Conservation (phyloP, 2,888 invertebrate genomes). For the Drosophila mulleri region DNA sequence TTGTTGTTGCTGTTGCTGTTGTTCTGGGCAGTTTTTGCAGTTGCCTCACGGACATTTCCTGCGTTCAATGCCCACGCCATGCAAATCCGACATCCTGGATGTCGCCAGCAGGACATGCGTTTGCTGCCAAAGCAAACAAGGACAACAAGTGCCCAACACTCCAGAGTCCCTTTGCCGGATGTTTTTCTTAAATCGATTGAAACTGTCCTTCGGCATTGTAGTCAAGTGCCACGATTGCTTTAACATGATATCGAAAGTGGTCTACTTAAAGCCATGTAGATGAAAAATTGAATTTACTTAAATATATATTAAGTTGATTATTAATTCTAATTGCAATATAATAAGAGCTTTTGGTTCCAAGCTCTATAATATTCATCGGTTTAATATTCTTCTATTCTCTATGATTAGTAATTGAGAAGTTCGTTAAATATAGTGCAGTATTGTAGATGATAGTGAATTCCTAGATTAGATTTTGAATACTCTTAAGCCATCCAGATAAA, state of each 20-base stretch:
- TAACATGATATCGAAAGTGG: not conserved
- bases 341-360: too few species aligned
- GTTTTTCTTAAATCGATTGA: slow-evolving; percentile 54
- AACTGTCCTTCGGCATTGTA: slow-evolving; percentile 2
- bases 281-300: not conserved
- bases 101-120: slow-evolving; percentile 58
- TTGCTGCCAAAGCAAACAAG: slow-evolving; percentile 33
- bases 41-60: slow-evolving; percentile 67
- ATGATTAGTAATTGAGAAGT: too few species aligned
- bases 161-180: slow-evolving; percentile 47
- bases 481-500: not conserved
- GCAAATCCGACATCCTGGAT: slow-evolving; percentile 66
- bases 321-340: too few species aligned
- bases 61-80: slow-evolving; percentile 58
- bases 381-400: too few species aligned
- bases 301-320: not conserved
- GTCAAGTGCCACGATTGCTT: slow-evolving; percentile 31
- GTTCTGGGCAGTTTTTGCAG: slow-evolving; percentile 32
- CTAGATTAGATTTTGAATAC: not conserved
- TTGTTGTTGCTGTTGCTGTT: not conserved
- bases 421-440: too few species aligned
- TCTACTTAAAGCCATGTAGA: not conserved
- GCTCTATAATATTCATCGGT: too few species aligned
- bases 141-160: slow-evolving; percentile 54
- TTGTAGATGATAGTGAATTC: too few species aligned